phyloP scores from a whole-genome alignment of 2,113 vertebrate genomes.

The Thamnophis sirtalis region DNA sequence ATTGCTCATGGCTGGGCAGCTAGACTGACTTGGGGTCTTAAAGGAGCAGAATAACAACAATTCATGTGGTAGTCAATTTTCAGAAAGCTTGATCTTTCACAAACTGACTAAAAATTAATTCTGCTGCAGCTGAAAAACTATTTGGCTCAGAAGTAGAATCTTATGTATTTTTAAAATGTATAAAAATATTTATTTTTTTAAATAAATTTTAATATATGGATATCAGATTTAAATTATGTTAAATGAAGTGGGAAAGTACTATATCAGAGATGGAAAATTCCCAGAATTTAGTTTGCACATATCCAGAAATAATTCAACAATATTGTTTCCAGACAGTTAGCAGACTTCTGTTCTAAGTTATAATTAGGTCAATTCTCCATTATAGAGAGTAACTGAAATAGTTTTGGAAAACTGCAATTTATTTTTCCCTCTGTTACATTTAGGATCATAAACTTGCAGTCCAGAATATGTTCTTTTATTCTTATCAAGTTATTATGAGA shows the following conservation, averaged over 20 bases:
- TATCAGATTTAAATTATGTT: neutral
- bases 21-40: neutral
- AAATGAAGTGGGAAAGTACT: neutral
- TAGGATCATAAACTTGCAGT: slow-evolving; percentile 33
- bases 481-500: slow-evolving; percentile 61
- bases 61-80: neutral
- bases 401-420: slow-evolving; percentile 42
- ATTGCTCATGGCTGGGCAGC: neutral
- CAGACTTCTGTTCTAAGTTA: neutral
- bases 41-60: neutral
- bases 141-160: neutral
- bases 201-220: neutral
- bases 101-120: neutral
- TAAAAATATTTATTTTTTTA: neutral
- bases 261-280: neutral
- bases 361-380: neutral
- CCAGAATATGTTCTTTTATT: slow-evolving; percentile 47
- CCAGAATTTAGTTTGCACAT: neutral
- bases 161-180: neutral
- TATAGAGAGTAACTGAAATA: neutral
- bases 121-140: neutral
- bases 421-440: neutral
- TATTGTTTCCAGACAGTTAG: neutral
- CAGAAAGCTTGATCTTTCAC: neutral
- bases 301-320: neutral